phyloP scores from a whole-genome alignment of 2,113 vertebrate genomes.

The Turnix velox region DNA sequence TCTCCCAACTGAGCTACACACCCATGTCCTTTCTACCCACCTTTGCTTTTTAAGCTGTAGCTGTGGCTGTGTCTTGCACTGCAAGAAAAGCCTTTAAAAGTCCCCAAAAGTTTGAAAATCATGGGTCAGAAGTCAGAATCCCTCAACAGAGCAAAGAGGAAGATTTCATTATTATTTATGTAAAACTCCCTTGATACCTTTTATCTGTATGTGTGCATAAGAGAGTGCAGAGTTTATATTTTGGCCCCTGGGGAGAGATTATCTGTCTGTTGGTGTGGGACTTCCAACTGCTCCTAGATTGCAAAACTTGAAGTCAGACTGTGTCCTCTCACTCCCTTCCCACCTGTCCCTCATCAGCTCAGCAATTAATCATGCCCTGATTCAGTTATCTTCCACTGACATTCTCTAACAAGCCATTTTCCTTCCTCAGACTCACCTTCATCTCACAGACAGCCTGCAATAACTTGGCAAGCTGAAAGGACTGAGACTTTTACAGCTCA shows the following conservation, averaged over 20 bases:
- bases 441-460: rapidly evolving
- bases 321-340: not conserved
- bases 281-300: not conserved
- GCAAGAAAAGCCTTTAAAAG: not conserved
- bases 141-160: not conserved
- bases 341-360: not conserved
- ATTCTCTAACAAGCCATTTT: not conserved
- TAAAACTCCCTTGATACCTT: not conserved
- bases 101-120: not conserved
- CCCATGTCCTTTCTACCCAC: not conserved
- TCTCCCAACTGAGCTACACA: too few species aligned
- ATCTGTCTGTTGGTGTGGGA: not conserved
- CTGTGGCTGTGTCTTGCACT: not conserved
- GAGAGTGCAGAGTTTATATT: not conserved
- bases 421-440: rapidly evolving
- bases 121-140: not conserved
- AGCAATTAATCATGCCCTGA: not conserved
- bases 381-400: not conserved
- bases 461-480: not conserved
- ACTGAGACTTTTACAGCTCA: rapidly evolving
- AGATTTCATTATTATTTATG: not conserved
- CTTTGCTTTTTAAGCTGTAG: not conserved
- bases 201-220: not conserved
- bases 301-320: not conserved
- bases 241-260: not conserved